A percentile compares a stretch with the other conserved stretches of the same genome.
Evolutionary conservation across 2,888 invertebrate genomes (phyloP).

Genomic region (Polydrusus tereticollis): DNA sequence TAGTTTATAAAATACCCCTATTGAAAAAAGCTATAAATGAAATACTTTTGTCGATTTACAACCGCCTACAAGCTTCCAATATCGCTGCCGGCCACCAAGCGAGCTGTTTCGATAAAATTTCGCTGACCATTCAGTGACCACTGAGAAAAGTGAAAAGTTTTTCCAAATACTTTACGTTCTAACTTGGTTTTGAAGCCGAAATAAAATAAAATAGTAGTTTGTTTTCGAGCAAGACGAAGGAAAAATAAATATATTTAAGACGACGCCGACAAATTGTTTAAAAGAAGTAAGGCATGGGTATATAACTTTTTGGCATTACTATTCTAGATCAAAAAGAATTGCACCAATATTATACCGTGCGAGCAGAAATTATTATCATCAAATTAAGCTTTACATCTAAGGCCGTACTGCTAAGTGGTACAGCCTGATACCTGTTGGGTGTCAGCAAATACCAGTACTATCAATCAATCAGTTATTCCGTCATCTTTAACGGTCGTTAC

Average conservation of each 20-base stretch:
- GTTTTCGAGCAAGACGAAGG: not conserved
- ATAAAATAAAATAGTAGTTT: not conserved
- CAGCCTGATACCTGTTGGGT: too few relatives aligned
- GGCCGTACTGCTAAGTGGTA: too few relatives aligned
- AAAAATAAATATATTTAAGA: not conserved
- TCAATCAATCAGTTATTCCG: too few relatives aligned
- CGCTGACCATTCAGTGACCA: not conserved
- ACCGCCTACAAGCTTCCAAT: slow-evolving; percentile 2
- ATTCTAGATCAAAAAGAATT: too few relatives aligned
- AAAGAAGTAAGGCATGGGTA: too few relatives aligned
- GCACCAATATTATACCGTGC: too few relatives aligned
- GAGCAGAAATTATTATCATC: too few relatives aligned
- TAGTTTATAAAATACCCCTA: not conserved
- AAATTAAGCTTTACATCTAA: too few relatives aligned
- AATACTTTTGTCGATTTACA: slow-evolving; percentile 3
- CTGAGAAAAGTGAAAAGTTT: slow-evolving; percentile 12
- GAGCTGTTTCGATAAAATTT: not conserved
- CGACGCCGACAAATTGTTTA: too few relatives aligned
- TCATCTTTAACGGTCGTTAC: too few relatives aligned
- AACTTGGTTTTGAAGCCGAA: not conserved
- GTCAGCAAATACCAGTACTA: too few relatives aligned
- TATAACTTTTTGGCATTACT: too few relatives aligned
- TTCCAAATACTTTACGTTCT: not conserved
- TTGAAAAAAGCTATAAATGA: slow-evolving; percentile 6
- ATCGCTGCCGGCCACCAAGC: not conserved